Conservation (phyloP, 2,113 vertebrate genomes). For the Apodemus sylvaticus region DNA sequence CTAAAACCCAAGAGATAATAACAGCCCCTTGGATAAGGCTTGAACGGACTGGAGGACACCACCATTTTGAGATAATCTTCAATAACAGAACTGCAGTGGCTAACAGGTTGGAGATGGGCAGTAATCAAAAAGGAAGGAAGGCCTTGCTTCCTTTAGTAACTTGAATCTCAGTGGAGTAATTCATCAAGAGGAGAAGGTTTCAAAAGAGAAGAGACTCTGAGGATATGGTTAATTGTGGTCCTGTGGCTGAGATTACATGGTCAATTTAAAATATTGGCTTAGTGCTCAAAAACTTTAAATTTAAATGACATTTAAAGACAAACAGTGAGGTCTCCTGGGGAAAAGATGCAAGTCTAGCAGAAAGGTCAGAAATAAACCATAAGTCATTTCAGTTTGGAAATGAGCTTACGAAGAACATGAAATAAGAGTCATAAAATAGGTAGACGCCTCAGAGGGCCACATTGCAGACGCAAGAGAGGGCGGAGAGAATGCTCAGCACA, state of each 20-base stretch:
- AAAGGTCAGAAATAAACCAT: background rate
- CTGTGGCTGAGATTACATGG: background rate
- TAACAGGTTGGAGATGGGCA: background rate
- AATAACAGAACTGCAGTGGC: background rate
- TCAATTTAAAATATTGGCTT: background rate
- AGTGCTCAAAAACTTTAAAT: background rate
- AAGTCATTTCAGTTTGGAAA: background rate
- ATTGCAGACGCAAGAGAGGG: background rate
- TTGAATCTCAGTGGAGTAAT: background rate
- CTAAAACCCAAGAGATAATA: background rate
- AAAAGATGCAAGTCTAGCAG: background rate
- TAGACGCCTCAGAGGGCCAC: rapidly evolving
- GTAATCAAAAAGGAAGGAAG: background rate
- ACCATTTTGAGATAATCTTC: background rate
- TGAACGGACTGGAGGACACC: background rate
- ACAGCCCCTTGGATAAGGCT: background rate
- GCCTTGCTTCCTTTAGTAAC: background rate
- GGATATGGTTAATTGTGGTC: background rate
- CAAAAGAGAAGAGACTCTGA: background rate
- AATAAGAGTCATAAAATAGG: background rate
- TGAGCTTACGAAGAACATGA: background rate
- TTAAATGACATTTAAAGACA: background rate
- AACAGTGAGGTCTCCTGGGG: background rate
- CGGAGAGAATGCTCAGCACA: no score
- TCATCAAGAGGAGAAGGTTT: background rate